These are phyloP conservation scores for Zophobas atratus DNA, from an alignment of 1,140 invertebrate genomes.

Conservation along the genomic window DNA sequence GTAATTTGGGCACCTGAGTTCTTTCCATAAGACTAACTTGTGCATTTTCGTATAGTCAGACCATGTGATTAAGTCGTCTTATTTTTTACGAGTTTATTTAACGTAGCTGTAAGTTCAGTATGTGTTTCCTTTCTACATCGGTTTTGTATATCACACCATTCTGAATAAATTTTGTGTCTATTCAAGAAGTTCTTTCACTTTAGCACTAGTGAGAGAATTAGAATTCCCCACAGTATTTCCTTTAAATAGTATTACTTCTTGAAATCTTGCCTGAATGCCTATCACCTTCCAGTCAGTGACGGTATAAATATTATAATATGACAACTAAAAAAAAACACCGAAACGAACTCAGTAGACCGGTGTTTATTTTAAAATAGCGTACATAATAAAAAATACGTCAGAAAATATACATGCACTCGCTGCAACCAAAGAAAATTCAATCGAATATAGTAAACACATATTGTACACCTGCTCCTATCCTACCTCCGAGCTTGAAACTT, in stretches of 20 bases:
- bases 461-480: too few species aligned
- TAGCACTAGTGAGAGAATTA: background rate
- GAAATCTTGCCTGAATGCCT: too few species aligned
- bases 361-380: background rate
- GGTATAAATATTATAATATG: background rate
- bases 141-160: conserved; percentile 26
- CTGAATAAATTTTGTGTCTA: conserved; percentile 30
- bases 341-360: background rate
- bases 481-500: background rate
- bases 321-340: background rate
- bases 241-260: background rate
- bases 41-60: conserved; percentile 27
- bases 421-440: too few species aligned
- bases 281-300: background rate
- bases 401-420: too few species aligned
- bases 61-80: conserved; percentile 24
- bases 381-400: conserved; percentile 3
- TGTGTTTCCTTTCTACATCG: conserved; percentile 24
- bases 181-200: background rate
- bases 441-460: too few species aligned
- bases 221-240: background rate
- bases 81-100: conserved; percentile 35
- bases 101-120: conserved; percentile 17
- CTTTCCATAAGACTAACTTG: conserved; percentile 32
- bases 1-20: conserved; percentile 21